Percentiles rank a stretch among this genome's conserved stretches.
Conservation (phyloP, 1,140 invertebrate genomes). For the Nomia melanderi region DNA sequence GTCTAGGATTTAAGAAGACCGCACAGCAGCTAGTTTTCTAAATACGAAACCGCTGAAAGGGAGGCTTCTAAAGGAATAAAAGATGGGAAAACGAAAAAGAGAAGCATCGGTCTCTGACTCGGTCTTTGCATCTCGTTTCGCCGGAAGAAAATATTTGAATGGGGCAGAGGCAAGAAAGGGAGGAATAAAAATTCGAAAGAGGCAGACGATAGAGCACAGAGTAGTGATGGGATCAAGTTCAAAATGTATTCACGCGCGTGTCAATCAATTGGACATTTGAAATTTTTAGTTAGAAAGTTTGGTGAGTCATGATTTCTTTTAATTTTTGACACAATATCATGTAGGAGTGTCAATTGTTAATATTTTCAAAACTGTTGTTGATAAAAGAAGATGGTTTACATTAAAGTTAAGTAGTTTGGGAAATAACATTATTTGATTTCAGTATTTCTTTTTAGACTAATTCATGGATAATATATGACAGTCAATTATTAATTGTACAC, state of each 20-base stretch:
- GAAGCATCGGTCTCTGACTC: conserved; percentile 37
- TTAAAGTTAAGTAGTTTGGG: no score
- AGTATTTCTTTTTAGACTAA: no score
- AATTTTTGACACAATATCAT: no score
- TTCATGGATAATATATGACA: no score
- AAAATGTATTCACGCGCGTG: neutral
- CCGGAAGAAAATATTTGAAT: conserved; percentile 51
- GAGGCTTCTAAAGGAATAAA: conserved; percentile 22
- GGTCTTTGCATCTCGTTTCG: conserved; percentile 48
- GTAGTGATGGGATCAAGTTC: conserved; percentile 50
- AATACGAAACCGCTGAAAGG: conserved; percentile 31
- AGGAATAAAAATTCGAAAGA: neutral
- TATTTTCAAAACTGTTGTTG: no score
- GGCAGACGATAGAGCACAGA: conserved; percentile 70
- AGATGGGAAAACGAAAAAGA: conserved; percentile 7
- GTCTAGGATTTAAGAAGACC: conserved; percentile 52
- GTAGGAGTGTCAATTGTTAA: no score
- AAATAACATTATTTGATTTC: no score
- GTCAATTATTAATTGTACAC: no score
- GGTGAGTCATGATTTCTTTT: no score
- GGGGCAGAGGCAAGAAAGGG: neutral
- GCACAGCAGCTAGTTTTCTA: conserved; percentile 18
- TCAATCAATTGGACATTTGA: no score
- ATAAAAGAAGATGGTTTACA: no score
- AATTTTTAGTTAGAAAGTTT: no score